phyloP scores from a whole-genome alignment of 2,113 vertebrate genomes.

The western clawed frog (Xenopus tropicalis) region UCB_Xtro_10.0 CM004447.2:58224501-58225000 shows the following conservation, averaged over 20 bases:
- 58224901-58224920: neutral
- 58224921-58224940: too few species aligned
- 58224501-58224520: too few species aligned
- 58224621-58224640: too few species aligned
- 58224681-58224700: constrained; percentile 97
- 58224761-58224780: constrained; percentile 86
- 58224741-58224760: constrained; percentile 89
- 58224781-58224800: constrained; percentile 94
- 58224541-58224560: too few species aligned
- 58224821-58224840: constrained; percentile 96
- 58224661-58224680: constrained; percentile 78
- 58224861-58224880: neutral
- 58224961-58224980: constrained; percentile 70
- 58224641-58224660: too few species aligned
- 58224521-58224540: too few species aligned
- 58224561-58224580: too few species aligned
- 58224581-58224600: too few species aligned
- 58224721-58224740: constrained; percentile 84
- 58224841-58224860: constrained; percentile 89
- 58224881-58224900: neutral
- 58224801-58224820: constrained; percentile 96
- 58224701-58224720: constrained; percentile 96
- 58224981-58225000: constrained; percentile 97
- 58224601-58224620: too few species aligned
- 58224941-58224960: too few species aligned